These are phyloP conservation scores for Morinoia aosen DNA, from an alignment of 2,888 invertebrate species.

Conservation along the genomic window DNA sequence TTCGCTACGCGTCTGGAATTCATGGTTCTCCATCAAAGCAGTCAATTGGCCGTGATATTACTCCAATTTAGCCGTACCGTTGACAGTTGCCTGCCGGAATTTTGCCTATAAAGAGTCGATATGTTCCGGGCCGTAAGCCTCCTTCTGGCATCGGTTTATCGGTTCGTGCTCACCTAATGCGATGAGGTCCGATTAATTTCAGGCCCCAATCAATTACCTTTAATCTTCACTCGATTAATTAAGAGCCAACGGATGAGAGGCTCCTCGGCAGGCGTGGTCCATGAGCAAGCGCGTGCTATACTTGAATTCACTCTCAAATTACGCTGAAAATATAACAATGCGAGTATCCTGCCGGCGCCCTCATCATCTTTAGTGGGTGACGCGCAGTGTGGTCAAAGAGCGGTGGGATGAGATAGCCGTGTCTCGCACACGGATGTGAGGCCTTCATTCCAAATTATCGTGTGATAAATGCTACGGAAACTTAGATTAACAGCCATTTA, in stretches of 20 bases:
- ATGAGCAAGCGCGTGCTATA: background rate
- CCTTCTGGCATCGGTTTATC: constrained; percentile 19
- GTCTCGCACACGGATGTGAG: too few relatives aligned
- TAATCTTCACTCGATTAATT: constrained; percentile 39
- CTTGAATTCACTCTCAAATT: background rate
- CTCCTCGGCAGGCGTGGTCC: constrained; percentile 26
- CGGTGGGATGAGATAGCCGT: too few relatives aligned
- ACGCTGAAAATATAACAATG: background rate
- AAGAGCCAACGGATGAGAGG: background rate
- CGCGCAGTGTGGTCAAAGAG: too few relatives aligned
- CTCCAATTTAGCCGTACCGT: background rate
- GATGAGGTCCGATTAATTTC: constrained; percentile 39
- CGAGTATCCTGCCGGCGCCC: too few relatives aligned
- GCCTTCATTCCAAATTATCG: too few relatives aligned
- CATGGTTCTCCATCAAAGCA: background rate
- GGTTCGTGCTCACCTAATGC: constrained; percentile 18
- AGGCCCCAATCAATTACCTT: constrained; percentile 21
- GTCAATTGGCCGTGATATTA: background rate
- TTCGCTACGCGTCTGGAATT: background rate
- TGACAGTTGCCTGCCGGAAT: background rate
- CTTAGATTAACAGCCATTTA: too few relatives aligned
- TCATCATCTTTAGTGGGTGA: too few relatives aligned
- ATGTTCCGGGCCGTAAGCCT: background rate
- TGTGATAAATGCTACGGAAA: too few relatives aligned
- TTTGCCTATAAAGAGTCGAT: background rate